Evolutionary conservation across 92 coral and sea anemone species (phyloP).

Genomic region (Isaurus tuberculatus): DNA sequence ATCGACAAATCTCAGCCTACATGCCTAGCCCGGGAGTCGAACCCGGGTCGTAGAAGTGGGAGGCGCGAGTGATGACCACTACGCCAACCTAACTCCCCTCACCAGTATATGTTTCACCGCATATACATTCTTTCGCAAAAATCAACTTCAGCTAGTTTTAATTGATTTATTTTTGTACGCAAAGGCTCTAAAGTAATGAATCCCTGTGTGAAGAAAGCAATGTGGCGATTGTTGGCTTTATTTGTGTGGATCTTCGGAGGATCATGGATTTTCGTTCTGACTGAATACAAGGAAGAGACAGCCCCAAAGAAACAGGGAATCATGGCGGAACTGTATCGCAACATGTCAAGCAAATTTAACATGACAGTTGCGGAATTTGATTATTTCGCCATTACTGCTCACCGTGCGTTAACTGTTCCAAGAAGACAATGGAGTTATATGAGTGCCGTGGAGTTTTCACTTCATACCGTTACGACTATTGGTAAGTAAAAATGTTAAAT

Average conservation of each 20-base stretch:
- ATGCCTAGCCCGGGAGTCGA: no score
- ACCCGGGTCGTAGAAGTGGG: no score
- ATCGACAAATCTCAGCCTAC: no score
- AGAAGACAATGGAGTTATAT: slow-evolving; percentile 43
- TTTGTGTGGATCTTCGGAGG: slow-evolving; percentile 41
- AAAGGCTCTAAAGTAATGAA: slow-evolving; percentile 8
- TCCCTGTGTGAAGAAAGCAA: slow-evolving; percentile 24
- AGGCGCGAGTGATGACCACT: no score
- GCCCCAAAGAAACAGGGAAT: not conserved
- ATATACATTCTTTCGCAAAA: no score
- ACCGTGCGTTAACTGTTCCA: slow-evolving; percentile 43
- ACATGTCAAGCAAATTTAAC: slow-evolving; percentile 61
- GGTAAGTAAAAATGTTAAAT: slow-evolving; percentile 49
- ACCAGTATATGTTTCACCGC: no score
- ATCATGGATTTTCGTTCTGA: slow-evolving; percentile 44
- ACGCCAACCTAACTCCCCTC: no score
- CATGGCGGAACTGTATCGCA: slow-evolving; percentile 36
- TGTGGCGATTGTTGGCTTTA: slow-evolving; percentile 7
- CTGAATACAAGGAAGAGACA: slow-evolving; percentile 49
- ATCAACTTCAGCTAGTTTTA: no score
- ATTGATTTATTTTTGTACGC: not conserved
- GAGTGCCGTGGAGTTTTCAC: slow-evolving; percentile 33
- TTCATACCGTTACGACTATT: slow-evolving; percentile 62
- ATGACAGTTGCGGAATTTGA: slow-evolving; percentile 55
- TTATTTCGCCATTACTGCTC: slow-evolving; percentile 30